phyloP scores from a whole-genome alignment of 2,888 invertebrate species.

The Tetragonula carbonaria region DNA sequence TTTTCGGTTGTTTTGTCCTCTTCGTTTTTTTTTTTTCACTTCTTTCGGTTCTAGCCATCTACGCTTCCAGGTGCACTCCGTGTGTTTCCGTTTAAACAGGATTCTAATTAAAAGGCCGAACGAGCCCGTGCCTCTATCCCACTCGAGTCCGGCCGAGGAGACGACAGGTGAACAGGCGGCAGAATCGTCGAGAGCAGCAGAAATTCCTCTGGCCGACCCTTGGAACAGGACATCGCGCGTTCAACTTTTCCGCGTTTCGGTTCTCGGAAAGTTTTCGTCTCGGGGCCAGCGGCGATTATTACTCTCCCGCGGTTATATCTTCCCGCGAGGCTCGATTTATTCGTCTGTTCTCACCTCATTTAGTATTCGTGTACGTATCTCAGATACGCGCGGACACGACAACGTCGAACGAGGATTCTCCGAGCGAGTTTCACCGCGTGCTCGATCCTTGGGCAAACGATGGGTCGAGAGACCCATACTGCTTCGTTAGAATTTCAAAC shows the following conservation, averaged over 20 bases:
- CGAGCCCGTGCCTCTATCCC: conserved; percentile 64
- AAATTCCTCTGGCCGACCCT: conserved; percentile 9
- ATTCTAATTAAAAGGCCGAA: conserved; percentile 71
- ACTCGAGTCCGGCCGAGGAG: conserved; percentile 18
- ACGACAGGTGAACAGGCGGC: conserved; percentile 62
- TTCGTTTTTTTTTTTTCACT: conserved; percentile 1
- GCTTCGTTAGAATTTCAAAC: no score
- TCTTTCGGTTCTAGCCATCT: not conserved
- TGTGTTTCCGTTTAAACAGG: conserved; percentile 56
- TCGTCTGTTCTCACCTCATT: not conserved
- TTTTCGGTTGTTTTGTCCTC: conserved; percentile 3
- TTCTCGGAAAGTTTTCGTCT: no score
- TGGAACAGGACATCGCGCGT: not conserved
- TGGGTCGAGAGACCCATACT: no score
- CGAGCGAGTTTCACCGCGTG: not conserved
- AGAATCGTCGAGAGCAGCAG: conserved; percentile 16
- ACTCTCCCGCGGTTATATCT: not conserved
- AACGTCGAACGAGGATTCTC: not conserved
- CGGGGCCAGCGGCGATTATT: not conserved
- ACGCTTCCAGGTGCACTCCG: conserved; percentile 61
- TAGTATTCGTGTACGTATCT: no score
- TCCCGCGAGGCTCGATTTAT: not conserved
- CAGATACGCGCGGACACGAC: not conserved
- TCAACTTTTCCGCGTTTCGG: conserved; percentile 1
- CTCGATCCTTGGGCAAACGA: no score